A percentile compares a stretch with the other conserved stretches of the same genome.
Conservation (phyloP, 2,113 vertebrate genomes). For the Ptychochromis oligacanthus region DNA sequence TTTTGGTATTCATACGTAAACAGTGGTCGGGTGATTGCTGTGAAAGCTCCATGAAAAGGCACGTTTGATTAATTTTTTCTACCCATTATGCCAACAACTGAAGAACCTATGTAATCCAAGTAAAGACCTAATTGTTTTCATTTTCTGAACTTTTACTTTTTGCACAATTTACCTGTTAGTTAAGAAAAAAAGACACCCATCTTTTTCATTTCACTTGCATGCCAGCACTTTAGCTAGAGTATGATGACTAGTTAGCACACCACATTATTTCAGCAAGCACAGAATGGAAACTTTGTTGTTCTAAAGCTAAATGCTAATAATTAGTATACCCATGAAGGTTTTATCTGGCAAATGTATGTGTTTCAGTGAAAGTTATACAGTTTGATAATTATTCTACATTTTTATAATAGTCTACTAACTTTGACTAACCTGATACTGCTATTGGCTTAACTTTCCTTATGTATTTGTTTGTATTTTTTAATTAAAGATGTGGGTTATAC, state of each 20-base stretch:
- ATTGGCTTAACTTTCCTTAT: background rate
- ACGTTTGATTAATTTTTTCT: background rate
- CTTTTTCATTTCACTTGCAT: background rate
- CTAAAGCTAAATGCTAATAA: background rate
- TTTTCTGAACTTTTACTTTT: too few relatives aligned
- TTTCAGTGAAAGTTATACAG: background rate
- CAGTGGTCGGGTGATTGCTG: background rate
- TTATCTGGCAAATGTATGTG: background rate
- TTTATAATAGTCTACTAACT: background rate
- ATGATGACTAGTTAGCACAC: background rate
- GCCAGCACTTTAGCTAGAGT: background rate
- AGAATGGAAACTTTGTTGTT: background rate
- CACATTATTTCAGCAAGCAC: background rate
- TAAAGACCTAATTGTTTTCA: too few relatives aligned
- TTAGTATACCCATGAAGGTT: background rate
- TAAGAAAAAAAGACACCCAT: background rate
- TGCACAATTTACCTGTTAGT: background rate
- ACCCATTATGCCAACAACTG: too few relatives aligned
- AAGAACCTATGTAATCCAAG: too few relatives aligned
- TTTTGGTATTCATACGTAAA: too few relatives aligned
- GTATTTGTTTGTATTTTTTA: slow-evolving; percentile 17
- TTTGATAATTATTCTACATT: background rate
- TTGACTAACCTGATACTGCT: background rate
- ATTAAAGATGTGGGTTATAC: slow-evolving; percentile 29
- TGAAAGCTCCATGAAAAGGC: background rate